Conservation (phyloP, 2,888 invertebrate species). For the Drosophila merina region DNA sequence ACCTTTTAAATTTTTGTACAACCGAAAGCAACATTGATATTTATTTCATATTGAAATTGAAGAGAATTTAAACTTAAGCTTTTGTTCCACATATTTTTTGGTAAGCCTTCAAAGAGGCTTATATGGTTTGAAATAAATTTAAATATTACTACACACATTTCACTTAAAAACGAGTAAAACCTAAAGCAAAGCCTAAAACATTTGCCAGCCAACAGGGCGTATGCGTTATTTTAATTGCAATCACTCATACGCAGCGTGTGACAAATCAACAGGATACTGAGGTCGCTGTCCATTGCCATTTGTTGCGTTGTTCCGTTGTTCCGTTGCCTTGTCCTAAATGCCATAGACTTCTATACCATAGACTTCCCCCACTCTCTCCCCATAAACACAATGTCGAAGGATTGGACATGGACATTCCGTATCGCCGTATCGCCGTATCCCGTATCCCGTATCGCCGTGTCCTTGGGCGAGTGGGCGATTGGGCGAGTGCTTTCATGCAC, state of each 20-base stretch:
- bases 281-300: conserved; percentile 35
- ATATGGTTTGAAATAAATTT: no score
- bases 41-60: neutral
- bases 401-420: conserved; percentile 9
- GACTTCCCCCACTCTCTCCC: neutral
- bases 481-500: conserved; percentile 66
- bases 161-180: neutral
- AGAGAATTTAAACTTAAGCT: neutral
- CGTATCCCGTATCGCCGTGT: conserved; percentile 5
- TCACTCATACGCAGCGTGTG: conserved; percentile 65
- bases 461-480: conserved; percentile 49
- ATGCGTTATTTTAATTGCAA: conserved; percentile 67
- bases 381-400: neutral
- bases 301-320: conserved; percentile 46
- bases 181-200: neutral
- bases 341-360: neutral
- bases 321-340: conserved; percentile 25
- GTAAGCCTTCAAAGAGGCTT: neutral
- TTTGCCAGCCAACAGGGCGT: conserved; percentile 48
- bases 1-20: neutral
- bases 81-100: neutral
- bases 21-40: no score
- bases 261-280: conserved; percentile 67
- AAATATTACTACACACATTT: no score
- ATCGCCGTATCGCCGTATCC: conserved; percentile 2